Evolutionary conservation across 1,140 invertebrate species (phyloP).

Genomic region (Samia ricini): DNA sequence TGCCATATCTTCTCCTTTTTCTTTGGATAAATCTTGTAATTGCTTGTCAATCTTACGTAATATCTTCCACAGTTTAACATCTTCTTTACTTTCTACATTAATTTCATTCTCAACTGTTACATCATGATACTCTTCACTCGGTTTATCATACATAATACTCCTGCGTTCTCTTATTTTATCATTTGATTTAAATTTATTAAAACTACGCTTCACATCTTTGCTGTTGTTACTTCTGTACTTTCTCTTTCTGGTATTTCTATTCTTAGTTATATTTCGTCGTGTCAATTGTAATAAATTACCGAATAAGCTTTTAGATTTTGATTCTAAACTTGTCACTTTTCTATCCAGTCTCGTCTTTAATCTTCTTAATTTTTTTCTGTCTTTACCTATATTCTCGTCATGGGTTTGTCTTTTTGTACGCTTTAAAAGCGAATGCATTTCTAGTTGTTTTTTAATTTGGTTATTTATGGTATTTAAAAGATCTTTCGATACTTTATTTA

Average conservation of each 20-base stretch:
- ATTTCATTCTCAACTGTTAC: constrained; percentile 42
- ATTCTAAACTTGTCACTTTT: background rate
- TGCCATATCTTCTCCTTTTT: constrained; percentile 25
- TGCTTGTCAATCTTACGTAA: constrained; percentile 45
- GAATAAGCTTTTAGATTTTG: constrained; percentile 12
- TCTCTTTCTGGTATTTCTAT: constrained; percentile 4
- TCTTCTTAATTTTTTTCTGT: constrained; percentile 9
- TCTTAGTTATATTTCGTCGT: constrained; percentile 6
- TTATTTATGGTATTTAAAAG: background rate
- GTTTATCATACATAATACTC: constrained; percentile 18
- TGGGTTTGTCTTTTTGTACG: background rate
- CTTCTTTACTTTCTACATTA: constrained; percentile 27
- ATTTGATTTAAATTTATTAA: background rate
- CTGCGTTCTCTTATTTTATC: constrained; percentile 23
- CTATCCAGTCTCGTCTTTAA: constrained; percentile 3
- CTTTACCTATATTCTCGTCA: background rate
- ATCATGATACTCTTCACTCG: constrained; percentile 9
- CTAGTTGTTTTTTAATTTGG: background rate
- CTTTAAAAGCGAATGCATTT: background rate
- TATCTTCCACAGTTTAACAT: constrained; percentile 38
- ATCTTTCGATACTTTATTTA: background rate
- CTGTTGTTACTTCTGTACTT: background rate
- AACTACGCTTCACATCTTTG: background rate
- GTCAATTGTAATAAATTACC: constrained; percentile 16
- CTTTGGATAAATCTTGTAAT: constrained; percentile 35